Evolutionary conservation across 2,888 invertebrate species (phyloP), one percentile per base, ranked within the genome.

Genomic region (Apotomis turbidana): DNA sequence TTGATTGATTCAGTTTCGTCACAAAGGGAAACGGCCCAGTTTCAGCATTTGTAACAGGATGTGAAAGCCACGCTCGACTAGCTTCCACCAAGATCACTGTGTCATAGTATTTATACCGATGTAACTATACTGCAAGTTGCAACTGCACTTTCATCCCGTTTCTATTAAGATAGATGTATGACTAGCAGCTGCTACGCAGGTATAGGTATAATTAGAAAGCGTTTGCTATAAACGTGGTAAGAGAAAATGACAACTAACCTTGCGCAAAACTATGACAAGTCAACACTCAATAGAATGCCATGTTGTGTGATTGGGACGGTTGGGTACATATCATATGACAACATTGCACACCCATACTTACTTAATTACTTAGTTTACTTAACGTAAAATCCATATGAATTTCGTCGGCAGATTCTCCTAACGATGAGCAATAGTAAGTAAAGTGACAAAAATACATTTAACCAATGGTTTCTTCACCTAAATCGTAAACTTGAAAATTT

Each of bases 41-140:
- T 62, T 62, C 62, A 41, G 13, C 44, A 15, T 55, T 13, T 69
- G 57, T 13, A 69, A 57, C 49, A 27, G 69, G 62, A 57, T 51
- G 57, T 52, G 63, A 58, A 63, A 63, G 63, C 41, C 51, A 70
- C 63, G 58, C 51, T 57, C n/a, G 58, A 63, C 8, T 63, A 63
- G 70, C 5, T 51, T 51, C 61, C 36, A 4, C 52, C 55, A 57
- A 62, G 61, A 49, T 69, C 13, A 55, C 49, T 49, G 38, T 6
- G 41, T 60, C 49, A 54, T 55, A 15, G 58, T 66, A 54, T 66
- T 55, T 27, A 57, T 52, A 44, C 36, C 13, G 38, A 60, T 44
- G 46, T 27, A 8, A 46, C 60, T 38, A 49, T 49, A 49, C n/a
- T n/a, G 6, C 38, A 12, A 41, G 58, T 41, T 41, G n/a, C 41